Evolutionary conservation across 1,140 invertebrate species (phyloP).

Genomic region (Phymastichus coffea): DNA sequence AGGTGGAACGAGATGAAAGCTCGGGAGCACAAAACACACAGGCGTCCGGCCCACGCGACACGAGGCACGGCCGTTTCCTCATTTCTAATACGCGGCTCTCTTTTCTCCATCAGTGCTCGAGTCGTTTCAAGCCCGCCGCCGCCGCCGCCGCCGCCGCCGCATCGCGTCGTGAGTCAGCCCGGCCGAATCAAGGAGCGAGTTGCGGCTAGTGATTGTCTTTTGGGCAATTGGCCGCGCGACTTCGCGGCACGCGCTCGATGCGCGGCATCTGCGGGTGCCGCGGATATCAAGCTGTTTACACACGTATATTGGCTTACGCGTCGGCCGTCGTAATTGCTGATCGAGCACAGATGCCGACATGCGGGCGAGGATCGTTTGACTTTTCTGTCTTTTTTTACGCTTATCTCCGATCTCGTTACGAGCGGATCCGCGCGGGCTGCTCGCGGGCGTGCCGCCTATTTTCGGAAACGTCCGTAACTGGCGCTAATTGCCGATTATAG

Average conservation of each 20-base stretch:
- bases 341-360: constrained; percentile 11
- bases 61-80: background rate
- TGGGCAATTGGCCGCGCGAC: constrained; percentile 41
- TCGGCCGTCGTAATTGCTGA: background rate
- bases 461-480: no score
- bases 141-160: constrained; percentile 25
- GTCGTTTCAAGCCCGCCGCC: constrained; percentile 32
- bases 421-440: no score
- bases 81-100: background rate
- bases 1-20: no score
- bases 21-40: no score
- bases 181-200: constrained; percentile 51
- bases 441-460: no score
- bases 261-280: no score
- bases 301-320: constrained; percentile 3
- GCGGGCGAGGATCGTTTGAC: background rate
- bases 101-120: background rate
- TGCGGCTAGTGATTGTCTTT: constrained; percentile 51
- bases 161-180: constrained; percentile 43
- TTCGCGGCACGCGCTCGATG: no score
- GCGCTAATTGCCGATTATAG: no score
- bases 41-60: background rate
- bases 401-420: no score
- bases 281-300: background rate
- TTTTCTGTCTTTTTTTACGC: no score